phyloP scores from a whole-genome alignment of 2,888 invertebrate genomes.

The Ophion costatus region DNA sequence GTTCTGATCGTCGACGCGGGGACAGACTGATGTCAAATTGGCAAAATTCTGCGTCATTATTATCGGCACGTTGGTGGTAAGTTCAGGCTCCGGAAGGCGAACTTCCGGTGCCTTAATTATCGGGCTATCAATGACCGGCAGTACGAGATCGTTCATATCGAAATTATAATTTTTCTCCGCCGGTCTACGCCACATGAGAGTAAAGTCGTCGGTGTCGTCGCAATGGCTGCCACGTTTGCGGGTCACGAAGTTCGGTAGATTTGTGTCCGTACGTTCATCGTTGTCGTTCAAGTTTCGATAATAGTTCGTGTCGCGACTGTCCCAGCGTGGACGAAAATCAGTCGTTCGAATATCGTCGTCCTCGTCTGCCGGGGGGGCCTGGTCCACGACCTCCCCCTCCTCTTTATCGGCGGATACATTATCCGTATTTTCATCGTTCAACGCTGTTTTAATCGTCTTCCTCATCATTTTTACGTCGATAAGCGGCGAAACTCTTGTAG shows the following conservation, averaged over 20 bases:
- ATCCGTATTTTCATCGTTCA: not conserved
- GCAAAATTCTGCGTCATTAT: constrained; percentile 25
- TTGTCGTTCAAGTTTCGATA: constrained; percentile 31
- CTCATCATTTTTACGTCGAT: not conserved
- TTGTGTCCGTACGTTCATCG: constrained; percentile 43
- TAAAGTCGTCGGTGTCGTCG: constrained; percentile 77
- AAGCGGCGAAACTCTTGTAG: not conserved
- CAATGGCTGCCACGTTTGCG: constrained; percentile 68
- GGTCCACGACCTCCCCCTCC: not conserved
- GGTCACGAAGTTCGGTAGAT: constrained; percentile 69
- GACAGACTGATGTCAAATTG: constrained; percentile 3
- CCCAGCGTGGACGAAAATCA: not conserved
- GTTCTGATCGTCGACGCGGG: not conserved
- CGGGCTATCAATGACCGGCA: constrained; percentile 73
- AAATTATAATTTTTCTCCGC: constrained; percentile 64
- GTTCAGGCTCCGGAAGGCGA: constrained; percentile 70
- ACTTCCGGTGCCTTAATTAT: constrained; percentile 47
- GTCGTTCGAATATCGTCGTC: not conserved
- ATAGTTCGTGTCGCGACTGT: not conserved
- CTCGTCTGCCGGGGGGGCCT: not conserved
- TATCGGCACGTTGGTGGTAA: constrained; percentile 69
- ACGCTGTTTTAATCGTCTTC: constrained; percentile 1
- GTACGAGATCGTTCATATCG: constrained; percentile 74
- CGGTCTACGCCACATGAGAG: constrained; percentile 70
- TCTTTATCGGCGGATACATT: not conserved